Conservation (phyloP, 2,113 vertebrate species). For the Etheostoma spectabile region DNA sequence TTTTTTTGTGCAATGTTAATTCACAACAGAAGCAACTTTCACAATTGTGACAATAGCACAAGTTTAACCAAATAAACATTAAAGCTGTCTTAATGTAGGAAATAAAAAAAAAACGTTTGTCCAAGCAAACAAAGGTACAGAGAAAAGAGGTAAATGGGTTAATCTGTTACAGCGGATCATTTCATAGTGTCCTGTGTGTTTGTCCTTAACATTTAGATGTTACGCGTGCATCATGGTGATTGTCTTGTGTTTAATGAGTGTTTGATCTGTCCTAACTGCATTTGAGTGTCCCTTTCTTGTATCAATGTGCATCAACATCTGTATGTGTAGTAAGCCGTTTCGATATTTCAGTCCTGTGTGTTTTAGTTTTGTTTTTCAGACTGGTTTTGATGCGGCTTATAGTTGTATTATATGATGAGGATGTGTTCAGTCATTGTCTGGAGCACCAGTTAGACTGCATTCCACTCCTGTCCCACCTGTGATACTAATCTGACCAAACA, state of each 20-base stretch:
- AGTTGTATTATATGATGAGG: constrained; percentile 27
- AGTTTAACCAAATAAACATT: constrained; percentile 33
- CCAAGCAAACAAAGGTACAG: constrained; percentile 45
- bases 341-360: constrained; percentile 21
- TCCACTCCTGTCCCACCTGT: constrained; percentile 48
- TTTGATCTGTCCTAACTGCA: constrained; percentile 15
- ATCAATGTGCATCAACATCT: constrained; percentile 53
- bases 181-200: constrained; percentile 38
- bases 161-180: constrained; percentile 53
- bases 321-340: constrained; percentile 48
- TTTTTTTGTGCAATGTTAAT: constrained; percentile 38
- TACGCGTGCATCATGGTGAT: constrained; percentile 38
- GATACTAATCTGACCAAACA: constrained; percentile 57
- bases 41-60: constrained; percentile 28
- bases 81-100: constrained; percentile 68
- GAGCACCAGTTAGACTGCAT: constrained; percentile 62
- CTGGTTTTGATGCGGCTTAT: constrained; percentile 28
- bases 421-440: constrained; percentile 52
- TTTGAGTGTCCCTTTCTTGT: constrained; percentile 28
- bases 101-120: not conserved
- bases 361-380: not conserved
- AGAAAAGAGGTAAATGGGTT: constrained; percentile 10
- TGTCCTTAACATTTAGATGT: constrained; percentile 27
- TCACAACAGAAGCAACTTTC: constrained; percentile 36
- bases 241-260: constrained; percentile 48